phyloP scores from a whole-genome alignment of 1,140 invertebrate species.

The Cheumatopsyche charites region DNA sequence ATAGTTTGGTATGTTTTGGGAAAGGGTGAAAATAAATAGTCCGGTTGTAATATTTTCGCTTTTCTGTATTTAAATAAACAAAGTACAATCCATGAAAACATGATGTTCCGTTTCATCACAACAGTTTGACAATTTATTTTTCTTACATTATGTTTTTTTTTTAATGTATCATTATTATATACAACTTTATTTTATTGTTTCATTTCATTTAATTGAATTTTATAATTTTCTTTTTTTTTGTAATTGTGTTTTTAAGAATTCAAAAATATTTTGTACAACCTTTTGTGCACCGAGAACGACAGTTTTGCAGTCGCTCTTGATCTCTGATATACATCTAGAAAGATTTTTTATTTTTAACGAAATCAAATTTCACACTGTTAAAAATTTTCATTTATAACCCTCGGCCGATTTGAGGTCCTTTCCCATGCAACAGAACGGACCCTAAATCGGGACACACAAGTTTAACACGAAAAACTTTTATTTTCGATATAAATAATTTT shows the following conservation, averaged over 20 bases:
- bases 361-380: neutral
- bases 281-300: conserved; percentile 33
- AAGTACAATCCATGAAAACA: conserved; percentile 49
- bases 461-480: conserved; percentile 8
- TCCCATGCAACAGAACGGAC: too few relatives aligned
- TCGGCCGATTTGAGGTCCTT: neutral
- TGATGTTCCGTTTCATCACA: conserved; percentile 46
- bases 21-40: neutral
- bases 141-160: conserved; percentile 43
- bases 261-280: conserved; percentile 38
- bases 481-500: neutral
- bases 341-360: conserved; percentile 1
- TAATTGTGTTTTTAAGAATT: conserved; percentile 30
- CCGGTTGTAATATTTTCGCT: conserved; percentile 43
- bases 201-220: conserved; percentile 39
- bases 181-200: conserved; percentile 47
- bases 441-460: neutral
- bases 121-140: conserved; percentile 44
- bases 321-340: conserved; percentile 29
- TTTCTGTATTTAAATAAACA: conserved; percentile 50
- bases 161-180: conserved; percentile 39
- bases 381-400: neutral
- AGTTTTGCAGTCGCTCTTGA: conserved; percentile 22
- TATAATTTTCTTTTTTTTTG: conserved; percentile 1
- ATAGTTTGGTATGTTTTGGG: neutral